These are phyloP conservation scores for Thecocarcelia acutangulata DNA, from an alignment of 2,888 invertebrate genomes.

Conservation along the genomic window DNA sequence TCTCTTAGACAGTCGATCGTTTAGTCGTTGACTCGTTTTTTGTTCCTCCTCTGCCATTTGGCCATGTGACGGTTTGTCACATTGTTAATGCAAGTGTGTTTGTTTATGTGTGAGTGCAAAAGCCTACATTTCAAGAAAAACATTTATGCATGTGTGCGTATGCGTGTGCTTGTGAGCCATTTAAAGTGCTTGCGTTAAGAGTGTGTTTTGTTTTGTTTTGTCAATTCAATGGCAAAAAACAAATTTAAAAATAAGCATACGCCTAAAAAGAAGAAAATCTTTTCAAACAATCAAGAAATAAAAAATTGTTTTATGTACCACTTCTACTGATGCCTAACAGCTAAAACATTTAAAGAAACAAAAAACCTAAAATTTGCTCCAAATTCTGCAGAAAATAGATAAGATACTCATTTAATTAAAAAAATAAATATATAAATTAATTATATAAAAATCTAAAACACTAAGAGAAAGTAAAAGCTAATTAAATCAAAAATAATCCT, in stretches of 20 bases:
- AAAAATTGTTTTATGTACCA: slow-evolving; percentile 15
- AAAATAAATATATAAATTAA: background rate
- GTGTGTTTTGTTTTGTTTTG: slow-evolving; percentile 20
- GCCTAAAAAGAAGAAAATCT: slow-evolving; percentile 7
- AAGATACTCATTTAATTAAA: background rate
- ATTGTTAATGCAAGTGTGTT: background rate
- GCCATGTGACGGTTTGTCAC: slow-evolving; percentile 33
- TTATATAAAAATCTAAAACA: background rate
- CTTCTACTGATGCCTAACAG: background rate
- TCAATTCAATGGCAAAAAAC: background rate
- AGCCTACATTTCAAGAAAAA: slow-evolving; percentile 17
- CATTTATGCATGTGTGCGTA: background rate
- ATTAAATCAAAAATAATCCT: no score
- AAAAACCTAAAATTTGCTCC: slow-evolving; percentile 31
- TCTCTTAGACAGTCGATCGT: slow-evolving; percentile 9
- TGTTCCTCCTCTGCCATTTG: background rate
- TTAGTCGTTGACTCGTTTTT: slow-evolving; percentile 21
- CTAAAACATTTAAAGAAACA: slow-evolving; percentile 31
- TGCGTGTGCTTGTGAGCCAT: background rate
- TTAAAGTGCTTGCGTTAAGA: slow-evolving; percentile 29
- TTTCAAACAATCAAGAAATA: background rate
- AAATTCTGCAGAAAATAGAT: slow-evolving; percentile 30
- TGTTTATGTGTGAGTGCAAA: slow-evolving; percentile 8
- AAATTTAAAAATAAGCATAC: slow-evolving; percentile 21
- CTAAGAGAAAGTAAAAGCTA: no score